phyloP scores from a whole-genome alignment of 2,797 vertebrate genomes.

The Myotis daubentonii region DNA sequence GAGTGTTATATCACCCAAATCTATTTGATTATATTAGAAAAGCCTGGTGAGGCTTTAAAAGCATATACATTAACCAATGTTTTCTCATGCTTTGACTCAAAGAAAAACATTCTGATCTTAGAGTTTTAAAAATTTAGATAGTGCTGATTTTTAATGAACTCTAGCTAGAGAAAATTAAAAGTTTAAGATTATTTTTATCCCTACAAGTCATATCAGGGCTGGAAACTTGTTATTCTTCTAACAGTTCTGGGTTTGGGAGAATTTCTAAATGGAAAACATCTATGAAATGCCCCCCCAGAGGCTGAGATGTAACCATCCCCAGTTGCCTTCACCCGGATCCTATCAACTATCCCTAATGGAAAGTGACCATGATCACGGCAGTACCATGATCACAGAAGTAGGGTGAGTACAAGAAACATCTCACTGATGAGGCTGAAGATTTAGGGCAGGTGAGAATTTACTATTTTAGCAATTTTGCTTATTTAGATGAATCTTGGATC shows the following conservation, averaged over 20 bases:
- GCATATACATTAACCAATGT: neutral
- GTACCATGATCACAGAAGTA: neutral
- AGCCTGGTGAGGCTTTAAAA: slow-evolving; percentile 1
- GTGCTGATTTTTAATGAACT: slow-evolving; percentile 12
- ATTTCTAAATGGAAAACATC: slow-evolving; percentile 1
- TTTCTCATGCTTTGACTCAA: neutral
- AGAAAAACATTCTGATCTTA: slow-evolving; percentile 5
- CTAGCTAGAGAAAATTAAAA: slow-evolving; percentile 41
- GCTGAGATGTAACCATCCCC: neutral
- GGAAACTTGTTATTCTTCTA: slow-evolving; percentile 43
- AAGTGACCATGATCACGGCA: neutral
- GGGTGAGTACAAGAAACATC: neutral
- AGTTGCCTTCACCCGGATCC: neutral
- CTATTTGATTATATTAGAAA: neutral
- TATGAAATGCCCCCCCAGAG: neutral
- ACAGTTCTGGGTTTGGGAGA: neutral
- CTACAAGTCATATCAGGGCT: neutral
- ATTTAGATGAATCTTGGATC: neutral
- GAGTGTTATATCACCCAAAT: neutral
- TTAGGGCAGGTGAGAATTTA: neutral
- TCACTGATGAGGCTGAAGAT: neutral
- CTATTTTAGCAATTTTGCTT: slow-evolving; percentile 7
- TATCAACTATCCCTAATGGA: neutral
- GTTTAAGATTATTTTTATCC: slow-evolving; percentile 41
- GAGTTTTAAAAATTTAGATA: slow-evolving; percentile 53